Evolutionary conservation across 2,113 vertebrate species (phyloP).

Genomic region (Calyptommatus sinebrachiatus): DNA sequence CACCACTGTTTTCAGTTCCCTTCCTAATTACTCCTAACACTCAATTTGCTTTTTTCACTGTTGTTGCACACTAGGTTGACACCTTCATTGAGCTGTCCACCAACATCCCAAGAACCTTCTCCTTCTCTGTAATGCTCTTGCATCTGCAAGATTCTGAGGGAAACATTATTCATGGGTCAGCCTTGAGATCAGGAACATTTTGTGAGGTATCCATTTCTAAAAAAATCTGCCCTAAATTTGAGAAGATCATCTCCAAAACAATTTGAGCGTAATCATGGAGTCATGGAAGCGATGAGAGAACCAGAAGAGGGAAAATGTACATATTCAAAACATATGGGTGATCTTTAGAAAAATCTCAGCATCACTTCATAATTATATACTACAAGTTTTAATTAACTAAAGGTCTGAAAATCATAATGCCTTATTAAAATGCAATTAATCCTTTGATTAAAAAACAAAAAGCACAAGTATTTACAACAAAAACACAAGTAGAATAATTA

Average conservation of each 20-base stretch:
- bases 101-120: too few species aligned
- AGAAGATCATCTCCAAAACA: constrained; percentile 52
- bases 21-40: too few species aligned
- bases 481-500: constrained; percentile 99
- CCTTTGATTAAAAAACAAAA: constrained; percentile 99
- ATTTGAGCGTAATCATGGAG: constrained; percentile 54
- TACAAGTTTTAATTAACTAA: constrained; percentile 88
- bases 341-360: constrained; percentile 85
- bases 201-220: constrained; percentile 40
- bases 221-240: constrained; percentile 60
- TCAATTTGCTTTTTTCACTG: too few species aligned
- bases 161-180: background rate
- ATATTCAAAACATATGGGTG: constrained; percentile 79
- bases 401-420: constrained; percentile 92
- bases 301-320: constrained; percentile 76
- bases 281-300: constrained; percentile 62
- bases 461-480: constrained; percentile 99
- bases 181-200: constrained; percentile 24
- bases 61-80: too few species aligned
- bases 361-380: constrained; percentile 86
- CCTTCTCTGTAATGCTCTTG: background rate
- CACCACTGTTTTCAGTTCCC: too few species aligned
- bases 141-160: background rate
- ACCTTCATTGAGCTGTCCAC: too few species aligned
- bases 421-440: constrained; percentile 99